phyloP scores from a whole-genome alignment of 2,113 vertebrate species.

The Suncus etruscus region DNA sequence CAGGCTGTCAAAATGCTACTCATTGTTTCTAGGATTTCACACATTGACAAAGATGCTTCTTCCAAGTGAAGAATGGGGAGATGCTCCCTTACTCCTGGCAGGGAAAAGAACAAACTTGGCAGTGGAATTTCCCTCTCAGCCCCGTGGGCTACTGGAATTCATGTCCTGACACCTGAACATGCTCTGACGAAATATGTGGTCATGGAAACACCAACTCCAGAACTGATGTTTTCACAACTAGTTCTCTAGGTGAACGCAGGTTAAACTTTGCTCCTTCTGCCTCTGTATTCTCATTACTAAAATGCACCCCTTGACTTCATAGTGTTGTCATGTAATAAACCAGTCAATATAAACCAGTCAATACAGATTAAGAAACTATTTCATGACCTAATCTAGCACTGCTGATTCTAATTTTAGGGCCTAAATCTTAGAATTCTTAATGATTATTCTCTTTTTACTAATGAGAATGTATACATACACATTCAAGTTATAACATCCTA shows the following conservation, averaged over 20 bases:
- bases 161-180: background rate
- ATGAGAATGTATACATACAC: background rate
- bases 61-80: background rate
- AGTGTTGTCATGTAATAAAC: background rate
- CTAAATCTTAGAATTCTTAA: background rate
- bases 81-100: conserved; percentile 5
- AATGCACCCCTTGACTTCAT: background rate
- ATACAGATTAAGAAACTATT: conserved; percentile 31
- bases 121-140: background rate
- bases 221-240: background rate
- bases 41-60: background rate
- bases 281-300: conserved; percentile 13
- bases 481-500: background rate
- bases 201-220: background rate
- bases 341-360: background rate
- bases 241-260: background rate
- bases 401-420: background rate
- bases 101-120: background rate
- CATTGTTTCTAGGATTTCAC: conserved; percentile 36
- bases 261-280: background rate
- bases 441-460: background rate
- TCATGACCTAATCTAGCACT: background rate
- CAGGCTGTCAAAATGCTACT: background rate
- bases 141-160: background rate
- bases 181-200: background rate